Evolutionary conservation across 2,888 invertebrate genomes (phyloP), one percentile per base, ranked within the genome.

Genomic region (Tolmerus cingulatus): DNA sequence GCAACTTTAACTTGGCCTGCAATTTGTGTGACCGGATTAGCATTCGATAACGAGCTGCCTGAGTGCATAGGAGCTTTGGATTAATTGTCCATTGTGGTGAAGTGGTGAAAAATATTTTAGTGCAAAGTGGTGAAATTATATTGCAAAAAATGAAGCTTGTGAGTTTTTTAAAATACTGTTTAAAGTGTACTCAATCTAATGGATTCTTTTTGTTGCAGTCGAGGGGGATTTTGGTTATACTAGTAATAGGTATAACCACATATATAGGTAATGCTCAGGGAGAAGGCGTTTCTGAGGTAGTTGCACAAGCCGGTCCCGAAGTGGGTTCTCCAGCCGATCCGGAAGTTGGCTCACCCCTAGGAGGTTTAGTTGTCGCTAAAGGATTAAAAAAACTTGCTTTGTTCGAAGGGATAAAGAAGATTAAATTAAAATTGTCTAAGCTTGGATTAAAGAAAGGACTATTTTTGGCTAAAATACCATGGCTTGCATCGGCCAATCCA

Each of bases 401-500:
- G 7, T 55, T 85, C 16, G 74, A 66, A 23, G 85, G 85, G 46
- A 14, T 74, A 3, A 43, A 74, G 1, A 74, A 85, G 40, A 46
- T 74, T 7, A 74, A 85, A 46, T 19, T 85, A 9, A 74, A 85
- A 8, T 16, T 85, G 46, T 30, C 82, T 8, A 51, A 30, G 23
- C 55, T 82, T 3, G 74, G 74, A n/a, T 30, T 85, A 43, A 43
- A 74, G 43, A 85, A 85, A 74, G 74, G 74, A 12, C 30, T 85
- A 9, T 40, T 84, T 27, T 30, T 85, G 43, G 43, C 57, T 16
- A 85, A 85, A 30, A 23, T 85, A 9, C 82, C 82, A 16, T 82
- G 55, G n/a, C 74, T 85, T 40, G 85, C 40, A 34, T 27, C 43
- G 74, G 27, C 43, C 8, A 85, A 85, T 46, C 85, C 85, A 74